Conservation (phyloP, 2,888 invertebrate species). For the Clunio marinus region DNA sequence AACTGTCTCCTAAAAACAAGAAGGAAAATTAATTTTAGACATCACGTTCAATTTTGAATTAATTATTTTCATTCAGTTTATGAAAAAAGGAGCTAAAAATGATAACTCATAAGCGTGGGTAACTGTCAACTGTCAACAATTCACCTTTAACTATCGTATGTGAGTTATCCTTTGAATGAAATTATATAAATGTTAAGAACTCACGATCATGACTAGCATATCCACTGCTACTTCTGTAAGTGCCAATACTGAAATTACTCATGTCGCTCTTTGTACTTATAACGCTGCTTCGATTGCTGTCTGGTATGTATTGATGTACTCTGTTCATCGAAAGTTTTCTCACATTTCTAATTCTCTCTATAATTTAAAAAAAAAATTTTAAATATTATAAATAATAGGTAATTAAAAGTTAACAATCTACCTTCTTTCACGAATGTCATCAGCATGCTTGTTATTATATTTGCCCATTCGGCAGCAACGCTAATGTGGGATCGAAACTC, state of each 20-base stretch:
- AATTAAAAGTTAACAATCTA: not conserved
- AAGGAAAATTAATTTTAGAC: too few species aligned
- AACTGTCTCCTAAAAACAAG: not conserved
- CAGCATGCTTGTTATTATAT: conserved; percentile 18
- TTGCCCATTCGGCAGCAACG: conserved; percentile 28
- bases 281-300: conserved; percentile 17
- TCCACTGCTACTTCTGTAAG: conserved; percentile 29
- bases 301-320: not conserved
- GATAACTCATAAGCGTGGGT: too few species aligned
- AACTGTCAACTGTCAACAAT: too few species aligned
- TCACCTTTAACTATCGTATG: too few species aligned
- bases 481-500: conserved; percentile 46
- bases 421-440: conserved; percentile 30
- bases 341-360: conserved; percentile 23
- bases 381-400: not conserved
- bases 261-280: conserved; percentile 9
- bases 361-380: not conserved
- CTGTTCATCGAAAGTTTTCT: conserved; percentile 11
- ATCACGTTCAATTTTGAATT: too few species aligned
- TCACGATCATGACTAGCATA: conserved; percentile 1
- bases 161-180: too few species aligned
- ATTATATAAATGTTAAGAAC: not conserved
- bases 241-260: conserved; percentile 19
- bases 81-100: not conserved
- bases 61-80: not conserved